A percentile compares a stretch with the other conserved stretches of the same genome.
Evolutionary conservation across 2,797 vertebrate genomes (phyloP).

Genomic region (Streptopelia turtur): DNA sequence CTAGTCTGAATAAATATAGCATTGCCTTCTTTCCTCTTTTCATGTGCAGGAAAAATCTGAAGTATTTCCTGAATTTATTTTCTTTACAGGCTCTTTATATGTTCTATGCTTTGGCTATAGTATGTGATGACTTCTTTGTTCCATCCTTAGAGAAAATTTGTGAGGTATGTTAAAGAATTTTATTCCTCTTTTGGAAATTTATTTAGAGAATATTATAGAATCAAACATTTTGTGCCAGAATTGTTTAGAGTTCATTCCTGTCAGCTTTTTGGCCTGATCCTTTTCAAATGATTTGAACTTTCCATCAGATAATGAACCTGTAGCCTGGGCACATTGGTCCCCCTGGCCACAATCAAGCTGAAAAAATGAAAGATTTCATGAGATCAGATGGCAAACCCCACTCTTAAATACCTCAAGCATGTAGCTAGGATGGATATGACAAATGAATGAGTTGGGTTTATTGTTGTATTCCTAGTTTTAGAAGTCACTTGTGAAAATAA

Average conservation of each 20-base stretch:
- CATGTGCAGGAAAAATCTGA: background rate
- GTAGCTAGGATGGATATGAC: background rate
- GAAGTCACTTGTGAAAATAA: background rate
- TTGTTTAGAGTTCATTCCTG: background rate
- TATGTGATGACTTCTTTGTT: slow-evolving; percentile 98
- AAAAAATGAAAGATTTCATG: background rate
- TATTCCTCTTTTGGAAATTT: background rate
- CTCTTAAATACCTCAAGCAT: background rate
- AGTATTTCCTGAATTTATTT: background rate
- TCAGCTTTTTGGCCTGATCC: background rate
- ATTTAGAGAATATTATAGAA: background rate
- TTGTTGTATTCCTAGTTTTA: background rate
- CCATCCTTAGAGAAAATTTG: slow-evolving; percentile 97
- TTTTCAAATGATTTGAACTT: background rate
- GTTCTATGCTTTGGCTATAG: slow-evolving; percentile 97
- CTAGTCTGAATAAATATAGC: background rate
- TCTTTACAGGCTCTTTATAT: slow-evolving; percentile 91
- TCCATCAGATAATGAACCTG: background rate
- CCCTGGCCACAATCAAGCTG: background rate
- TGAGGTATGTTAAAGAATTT: slow-evolving; percentile 82
- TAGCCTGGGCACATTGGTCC: background rate
- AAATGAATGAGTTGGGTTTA: background rate
- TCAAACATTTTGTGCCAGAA: background rate
- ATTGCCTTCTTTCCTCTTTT: background rate
- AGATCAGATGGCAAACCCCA: background rate